These are phyloP conservation scores for Gobiocypris rarus DNA, from an alignment of 2,113 vertebrate species.

Conservation along the genomic window DNA sequence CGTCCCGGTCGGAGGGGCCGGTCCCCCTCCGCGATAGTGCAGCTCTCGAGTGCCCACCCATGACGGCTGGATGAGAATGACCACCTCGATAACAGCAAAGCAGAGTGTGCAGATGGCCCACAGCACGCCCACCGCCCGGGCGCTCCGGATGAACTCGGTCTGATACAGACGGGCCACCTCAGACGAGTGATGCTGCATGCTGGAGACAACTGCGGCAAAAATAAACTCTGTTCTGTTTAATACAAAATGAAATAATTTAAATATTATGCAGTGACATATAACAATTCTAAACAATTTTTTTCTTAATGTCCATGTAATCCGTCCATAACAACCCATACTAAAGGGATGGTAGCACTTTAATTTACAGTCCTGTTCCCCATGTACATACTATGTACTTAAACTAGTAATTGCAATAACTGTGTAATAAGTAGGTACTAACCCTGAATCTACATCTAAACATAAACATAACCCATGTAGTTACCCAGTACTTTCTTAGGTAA, in stretches of 20 bases:
- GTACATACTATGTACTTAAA: too few relatives aligned
- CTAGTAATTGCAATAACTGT: too few relatives aligned
- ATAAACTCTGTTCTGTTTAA: too few relatives aligned
- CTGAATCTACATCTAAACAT: too few relatives aligned
- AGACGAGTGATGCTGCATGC: slow-evolving; percentile 64
- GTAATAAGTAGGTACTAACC: too few relatives aligned
- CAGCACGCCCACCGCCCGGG: slow-evolving; percentile 79
- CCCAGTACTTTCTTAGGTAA: too few relatives aligned
- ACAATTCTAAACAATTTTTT: background rate
- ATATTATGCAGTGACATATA: background rate
- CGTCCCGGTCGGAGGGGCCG: slow-evolving; percentile 68
- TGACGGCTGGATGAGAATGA: slow-evolving; percentile 81
- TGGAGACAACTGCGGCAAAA: slow-evolving; percentile 41
- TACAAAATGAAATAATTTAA: too few relatives aligned
- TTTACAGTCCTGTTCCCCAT: too few relatives aligned
- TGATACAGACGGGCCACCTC: slow-evolving; percentile 81
- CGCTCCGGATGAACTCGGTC: slow-evolving; percentile 82
- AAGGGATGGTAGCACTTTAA: background rate
- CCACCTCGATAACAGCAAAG: slow-evolving; percentile 81
- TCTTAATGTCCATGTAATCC: too few relatives aligned
- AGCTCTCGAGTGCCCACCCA: slow-evolving; percentile 77
- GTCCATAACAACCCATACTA: background rate
- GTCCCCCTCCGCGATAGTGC: slow-evolving; percentile 48
- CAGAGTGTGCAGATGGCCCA: slow-evolving; percentile 83
- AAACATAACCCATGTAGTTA: too few relatives aligned